Base-by-base conservation (phyloP, 2,888 invertebrate species). In the Shargacucullia verbasci region DNA sequence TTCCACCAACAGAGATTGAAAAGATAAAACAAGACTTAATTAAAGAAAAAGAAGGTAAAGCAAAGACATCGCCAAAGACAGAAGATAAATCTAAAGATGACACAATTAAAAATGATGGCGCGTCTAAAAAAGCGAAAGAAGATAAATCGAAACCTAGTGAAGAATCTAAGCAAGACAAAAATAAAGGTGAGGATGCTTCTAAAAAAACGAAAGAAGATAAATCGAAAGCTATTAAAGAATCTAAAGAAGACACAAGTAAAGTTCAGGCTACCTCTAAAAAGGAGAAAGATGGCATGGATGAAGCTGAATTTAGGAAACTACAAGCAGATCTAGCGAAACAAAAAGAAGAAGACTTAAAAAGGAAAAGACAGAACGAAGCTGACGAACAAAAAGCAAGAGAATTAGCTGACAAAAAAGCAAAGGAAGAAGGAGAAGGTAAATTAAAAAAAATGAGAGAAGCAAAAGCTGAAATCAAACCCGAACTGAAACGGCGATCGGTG, bases 291-390 rank as follows among this genome's bases (percentile, higher is more conserved):
- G 20, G 11, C 9, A 11, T 25, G n/a, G 43, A 33, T 12, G 48
- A 54, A 13, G 25, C 35, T 31, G 9, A 43, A 34, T 50, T 50
- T 9, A 13, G 3, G 54, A 55, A 31, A 48, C n/a, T 66, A 44
- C 49, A 34, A 40, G 50, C 15, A 11, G 8, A 38, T 34, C 43
- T 34, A 8, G 6, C 13, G 33, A 55, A 67, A 25, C 6, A 33
- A 31, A 57, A 35, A 38, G 8, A 7, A 38, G 29, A 20, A 20
- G 20, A 20, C 20, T 20, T 20, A 4, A 20, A 20, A 4, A 2
- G 2, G 20, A 20, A 20, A 33, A 35, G 3, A 15, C 10, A 38
- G n/a, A 27, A 33, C 37, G 39, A 54, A 38, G 0, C 10, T 14
- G 66, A 54, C 4, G n/a, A 2, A 34, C 12, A 49, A 35, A 38